A percentile compares a stretch with the other conserved stretches of the same genome.
Evolutionary conservation across 37 sponge, comb jelly and placozoan species (phyloP).

Genomic region (Ianthella basta): DNA sequence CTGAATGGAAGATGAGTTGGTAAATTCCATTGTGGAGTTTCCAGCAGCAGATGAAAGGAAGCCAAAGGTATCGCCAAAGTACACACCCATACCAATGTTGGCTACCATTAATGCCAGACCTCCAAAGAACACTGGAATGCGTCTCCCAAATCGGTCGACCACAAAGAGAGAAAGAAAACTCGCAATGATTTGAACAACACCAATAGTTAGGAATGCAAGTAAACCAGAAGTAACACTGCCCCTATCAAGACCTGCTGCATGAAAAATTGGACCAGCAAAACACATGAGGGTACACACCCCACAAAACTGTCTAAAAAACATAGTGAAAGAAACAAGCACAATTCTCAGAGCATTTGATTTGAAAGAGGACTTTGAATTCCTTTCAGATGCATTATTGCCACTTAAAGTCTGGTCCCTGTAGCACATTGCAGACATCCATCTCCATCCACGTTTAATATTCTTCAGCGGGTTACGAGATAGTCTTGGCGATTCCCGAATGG

Average conservation of each 20-base stretch:
- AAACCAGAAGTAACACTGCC: background rate
- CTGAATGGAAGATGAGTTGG: slow-evolving; percentile 11
- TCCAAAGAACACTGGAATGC: slow-evolving; percentile 31
- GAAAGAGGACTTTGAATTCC: background rate
- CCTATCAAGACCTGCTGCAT: background rate
- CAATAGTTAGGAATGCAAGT: slow-evolving; percentile 7
- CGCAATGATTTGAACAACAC: slow-evolving; percentile 10
- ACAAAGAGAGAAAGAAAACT: slow-evolving; percentile 17
- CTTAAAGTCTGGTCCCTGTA: background rate
- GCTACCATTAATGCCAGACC: background rate
- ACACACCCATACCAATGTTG: slow-evolving; percentile 13
- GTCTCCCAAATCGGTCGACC: slow-evolving; percentile 49
- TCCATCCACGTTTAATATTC: background rate
- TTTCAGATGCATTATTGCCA: background rate
- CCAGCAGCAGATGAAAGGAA: slow-evolving; percentile 27
- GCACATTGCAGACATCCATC: background rate
- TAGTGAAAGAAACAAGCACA: slow-evolving; percentile 34
- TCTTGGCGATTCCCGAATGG: slow-evolving; percentile 71
- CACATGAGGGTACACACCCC: slow-evolving; percentile 40
- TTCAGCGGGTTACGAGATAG: slow-evolving; percentile 44
- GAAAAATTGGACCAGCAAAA: slow-evolving; percentile 32
- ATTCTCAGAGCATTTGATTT: background rate
- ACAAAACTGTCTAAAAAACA: slow-evolving; percentile 50
- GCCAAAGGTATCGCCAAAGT: slow-evolving; percentile 2
- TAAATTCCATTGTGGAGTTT: slow-evolving; percentile 72